Percentiles rank a stretch among this genome's conserved stretches.
Evolutionary conservation across 2,888 invertebrate species (phyloP).

Genomic region (Galerucella pusilla): DNA sequence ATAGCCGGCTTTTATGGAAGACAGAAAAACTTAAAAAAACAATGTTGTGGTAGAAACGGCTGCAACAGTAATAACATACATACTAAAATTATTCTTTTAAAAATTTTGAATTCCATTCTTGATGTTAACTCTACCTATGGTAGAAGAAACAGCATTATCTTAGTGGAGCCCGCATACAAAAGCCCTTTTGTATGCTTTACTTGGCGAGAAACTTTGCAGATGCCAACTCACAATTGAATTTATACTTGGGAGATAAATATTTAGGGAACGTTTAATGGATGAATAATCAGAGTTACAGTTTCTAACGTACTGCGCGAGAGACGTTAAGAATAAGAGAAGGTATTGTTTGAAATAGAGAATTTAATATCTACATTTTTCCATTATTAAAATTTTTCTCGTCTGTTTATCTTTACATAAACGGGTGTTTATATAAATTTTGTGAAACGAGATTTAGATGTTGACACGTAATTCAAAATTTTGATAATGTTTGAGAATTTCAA

Average conservation of each 20-base stretch:
- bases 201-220: constrained; percentile 38
- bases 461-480: too few species aligned
- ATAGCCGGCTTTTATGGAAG: too few species aligned
- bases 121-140: neutral
- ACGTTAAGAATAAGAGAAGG: neutral
- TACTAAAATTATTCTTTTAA: too few species aligned
- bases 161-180: constrained; percentile 35
- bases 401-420: too few species aligned
- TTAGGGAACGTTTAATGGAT: constrained; percentile 12
- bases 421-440: too few species aligned
- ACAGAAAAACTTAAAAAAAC: too few species aligned
- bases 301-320: neutral
- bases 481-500: too few species aligned
- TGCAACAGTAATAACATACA: too few species aligned
- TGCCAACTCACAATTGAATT: constrained; percentile 24
- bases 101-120: neutral
- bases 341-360: neutral
- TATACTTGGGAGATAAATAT: constrained; percentile 12
- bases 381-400: too few species aligned
- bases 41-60: too few species aligned
- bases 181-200: constrained; percentile 36
- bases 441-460: too few species aligned
- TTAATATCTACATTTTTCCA: too few species aligned
- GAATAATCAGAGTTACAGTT: constrained; percentile 7
- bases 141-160: constrained; percentile 28